Conservation (phyloP, 2,797 vertebrate species). For the Tokudaia muenninki region DNA sequence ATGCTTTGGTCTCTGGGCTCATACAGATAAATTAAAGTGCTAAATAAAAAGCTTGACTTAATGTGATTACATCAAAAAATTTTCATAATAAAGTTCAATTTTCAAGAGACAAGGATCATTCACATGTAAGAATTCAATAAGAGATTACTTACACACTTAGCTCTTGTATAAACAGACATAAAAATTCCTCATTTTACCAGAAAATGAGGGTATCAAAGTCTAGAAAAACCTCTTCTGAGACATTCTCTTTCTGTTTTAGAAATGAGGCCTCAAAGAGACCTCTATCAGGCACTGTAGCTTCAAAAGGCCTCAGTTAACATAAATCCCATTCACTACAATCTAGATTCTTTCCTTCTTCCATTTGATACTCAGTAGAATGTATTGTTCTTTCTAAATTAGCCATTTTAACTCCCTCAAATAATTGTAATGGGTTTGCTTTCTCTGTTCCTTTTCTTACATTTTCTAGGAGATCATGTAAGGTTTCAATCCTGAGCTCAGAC, state of each 20-base stretch:
- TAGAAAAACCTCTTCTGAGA: not conserved
- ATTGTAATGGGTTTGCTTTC: not conserved
- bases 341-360: not conserved
- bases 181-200: constrained; percentile 50
- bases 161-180: not conserved
- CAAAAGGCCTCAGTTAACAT: not conserved
- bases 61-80: constrained; percentile 64
- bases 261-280: not conserved
- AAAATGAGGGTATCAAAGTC: constrained; percentile 1
- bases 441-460: constrained; percentile 12
- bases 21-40: constrained; percentile 37
- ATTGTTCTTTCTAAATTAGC: not conserved
- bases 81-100: constrained; percentile 68
- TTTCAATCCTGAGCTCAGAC: constrained; percentile 52
- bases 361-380: not conserved
- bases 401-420: not conserved
- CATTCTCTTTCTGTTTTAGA: constrained; percentile 27
- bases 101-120: constrained; percentile 44
- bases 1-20: not conserved
- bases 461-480: constrained; percentile 6
- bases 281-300: not conserved
- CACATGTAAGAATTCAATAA: constrained; percentile 58
- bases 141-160: not conserved
- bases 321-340: not conserved
- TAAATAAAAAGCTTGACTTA: constrained; percentile 62